Percentiles rank a stretch among this genome's conserved stretches.
Evolutionary conservation across 2,888 invertebrate genomes (phyloP).

Genomic region (Drosophila conformis): DNA sequence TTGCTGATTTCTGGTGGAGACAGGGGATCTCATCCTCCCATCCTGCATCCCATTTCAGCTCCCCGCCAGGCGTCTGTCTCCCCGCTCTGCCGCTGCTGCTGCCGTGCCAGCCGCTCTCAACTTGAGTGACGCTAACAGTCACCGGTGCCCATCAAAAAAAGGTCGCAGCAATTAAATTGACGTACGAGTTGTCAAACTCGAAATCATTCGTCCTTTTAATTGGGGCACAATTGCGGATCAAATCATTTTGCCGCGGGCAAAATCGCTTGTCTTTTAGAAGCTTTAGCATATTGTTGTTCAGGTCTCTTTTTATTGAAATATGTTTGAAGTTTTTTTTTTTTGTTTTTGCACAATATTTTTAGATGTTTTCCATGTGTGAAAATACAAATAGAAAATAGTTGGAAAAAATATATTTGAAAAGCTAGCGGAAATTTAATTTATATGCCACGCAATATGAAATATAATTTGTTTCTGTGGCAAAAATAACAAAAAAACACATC

Average conservation of each 20-base stretch:
- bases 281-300: conserved; percentile 12
- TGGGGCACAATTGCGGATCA: conserved; percentile 57
- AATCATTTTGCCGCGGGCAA: conserved; percentile 31
- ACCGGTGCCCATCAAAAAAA: conserved; percentile 49
- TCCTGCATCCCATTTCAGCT: background rate
- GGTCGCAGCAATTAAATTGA: conserved; percentile 76
- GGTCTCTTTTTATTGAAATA: background rate
- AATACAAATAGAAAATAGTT: background rate
- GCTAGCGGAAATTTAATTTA: background rate
- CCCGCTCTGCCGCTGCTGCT: background rate
- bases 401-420: background rate
- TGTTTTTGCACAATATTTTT: background rate
- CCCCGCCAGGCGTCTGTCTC: conserved; percentile 15
- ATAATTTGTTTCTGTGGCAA: background rate
- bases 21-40: background rate
- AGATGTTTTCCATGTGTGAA: background rate
- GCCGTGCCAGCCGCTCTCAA: conserved; percentile 13
- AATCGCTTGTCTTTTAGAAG: background rate
- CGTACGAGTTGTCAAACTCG: conserved; percentile 72
- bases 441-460: background rate
- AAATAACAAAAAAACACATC: background rate
- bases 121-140: conserved; percentile 33
- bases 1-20: conserved; percentile 77
- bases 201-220: conserved; percentile 78
- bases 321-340: background rate